These are phyloP conservation scores for Centropristis striata DNA, from an alignment of 2,113 vertebrate species.

Conservation along the genomic window DNA sequence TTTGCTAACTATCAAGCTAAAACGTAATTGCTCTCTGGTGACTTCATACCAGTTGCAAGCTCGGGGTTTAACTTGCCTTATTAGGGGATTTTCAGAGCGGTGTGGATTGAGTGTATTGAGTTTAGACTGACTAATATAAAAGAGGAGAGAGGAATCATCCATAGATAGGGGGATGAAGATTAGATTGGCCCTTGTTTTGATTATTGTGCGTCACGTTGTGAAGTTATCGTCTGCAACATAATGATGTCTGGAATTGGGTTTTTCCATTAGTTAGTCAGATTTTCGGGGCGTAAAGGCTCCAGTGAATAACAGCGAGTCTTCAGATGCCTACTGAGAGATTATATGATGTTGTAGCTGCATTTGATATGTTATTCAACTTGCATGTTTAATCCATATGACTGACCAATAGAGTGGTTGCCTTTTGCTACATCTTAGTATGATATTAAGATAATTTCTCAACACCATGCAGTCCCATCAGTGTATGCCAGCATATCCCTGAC, in stretches of 20 bases:
- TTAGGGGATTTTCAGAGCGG: slow-evolving; percentile 78
- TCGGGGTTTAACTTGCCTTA: slow-evolving; percentile 85
- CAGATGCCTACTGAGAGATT: slow-evolving; percentile 34
- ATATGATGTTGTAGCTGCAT: slow-evolving; percentile 14
- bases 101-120: slow-evolving; percentile 65
- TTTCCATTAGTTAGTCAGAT: slow-evolving; percentile 49
- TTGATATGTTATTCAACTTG: slow-evolving; percentile 41
- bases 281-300: slow-evolving; percentile 1
- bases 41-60: slow-evolving; percentile 84
- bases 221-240: slow-evolving; percentile 75
- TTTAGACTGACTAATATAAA: slow-evolving; percentile 66
- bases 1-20: slow-evolving; percentile 85
- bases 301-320: slow-evolving; percentile 37
- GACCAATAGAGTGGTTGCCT: slow-evolving; percentile 4
- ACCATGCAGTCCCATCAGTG: too few relatives aligned
- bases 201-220: slow-evolving; percentile 70
- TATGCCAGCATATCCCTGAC: too few relatives aligned
- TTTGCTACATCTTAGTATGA: neutral
- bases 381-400: slow-evolving; percentile 23
- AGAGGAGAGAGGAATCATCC: slow-evolving; percentile 73
- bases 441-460: neutral
- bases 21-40: slow-evolving; percentile 88
- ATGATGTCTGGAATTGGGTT: slow-evolving; percentile 76
- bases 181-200: slow-evolving; percentile 71
- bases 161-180: slow-evolving; percentile 58